These are phyloP conservation scores for Poeciliopsis gracilis DNA, from an alignment of 2,797 vertebrate genomes.

Conservation along the genomic window DNA sequence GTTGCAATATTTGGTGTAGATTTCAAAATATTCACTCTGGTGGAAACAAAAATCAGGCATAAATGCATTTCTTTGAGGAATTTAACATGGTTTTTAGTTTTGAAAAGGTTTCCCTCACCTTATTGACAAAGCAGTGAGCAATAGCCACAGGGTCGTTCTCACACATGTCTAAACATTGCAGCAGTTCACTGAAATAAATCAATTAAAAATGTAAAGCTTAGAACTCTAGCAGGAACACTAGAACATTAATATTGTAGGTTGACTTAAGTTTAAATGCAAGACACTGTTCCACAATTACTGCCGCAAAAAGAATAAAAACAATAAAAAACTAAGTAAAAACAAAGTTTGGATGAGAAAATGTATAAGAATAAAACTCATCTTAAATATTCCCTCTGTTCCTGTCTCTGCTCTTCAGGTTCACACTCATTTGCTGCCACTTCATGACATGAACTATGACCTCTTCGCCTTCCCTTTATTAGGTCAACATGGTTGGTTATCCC, in stretches of 20 bases:
- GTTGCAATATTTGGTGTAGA: slow-evolving; percentile 98
- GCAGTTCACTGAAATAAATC: slow-evolving; percentile 83
- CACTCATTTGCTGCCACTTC: not conserved
- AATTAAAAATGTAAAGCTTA: not conserved
- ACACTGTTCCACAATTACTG: not conserved
- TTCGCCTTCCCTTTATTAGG: not conserved
- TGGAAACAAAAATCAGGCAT: slow-evolving; percentile 40
- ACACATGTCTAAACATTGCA: slow-evolving; percentile 93
- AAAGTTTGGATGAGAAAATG: not conserved
- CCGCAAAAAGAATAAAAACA: not conserved
- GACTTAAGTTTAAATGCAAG: not conserved
- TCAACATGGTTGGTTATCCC: not conserved
- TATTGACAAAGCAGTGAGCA: slow-evolving; percentile 93
- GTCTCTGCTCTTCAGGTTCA: not conserved
- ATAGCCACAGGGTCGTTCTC: slow-evolving; percentile 91
- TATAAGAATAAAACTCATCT: not conserved
- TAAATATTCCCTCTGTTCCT: not conserved
- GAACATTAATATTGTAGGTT: not conserved
- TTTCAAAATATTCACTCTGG: slow-evolving; percentile 95
- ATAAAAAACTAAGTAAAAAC: not conserved
- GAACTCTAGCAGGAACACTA: not conserved
- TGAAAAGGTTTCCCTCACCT: slow-evolving; percentile 77
- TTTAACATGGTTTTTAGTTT: not conserved
- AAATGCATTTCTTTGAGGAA: not conserved
- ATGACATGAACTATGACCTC: not conserved